Evolutionary conservation across 2,797 vertebrate genomes (phyloP).

Genomic region (Cynodonichthys magdalenae): DNA sequence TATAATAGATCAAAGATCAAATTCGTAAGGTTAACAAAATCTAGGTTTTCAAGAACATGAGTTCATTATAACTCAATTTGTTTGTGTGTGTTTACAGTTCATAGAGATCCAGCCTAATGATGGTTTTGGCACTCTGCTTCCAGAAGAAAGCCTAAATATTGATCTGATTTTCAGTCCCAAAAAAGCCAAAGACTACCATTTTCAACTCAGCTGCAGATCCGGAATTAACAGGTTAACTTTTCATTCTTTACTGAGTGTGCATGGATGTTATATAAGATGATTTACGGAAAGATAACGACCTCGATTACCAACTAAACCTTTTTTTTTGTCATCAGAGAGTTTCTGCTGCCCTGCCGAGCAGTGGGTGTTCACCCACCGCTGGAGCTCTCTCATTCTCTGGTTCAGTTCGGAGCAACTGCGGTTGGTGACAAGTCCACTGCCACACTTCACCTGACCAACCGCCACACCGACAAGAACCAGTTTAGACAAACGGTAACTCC

Average conservation of each 20-base stretch:
- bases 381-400: conserved; percentile 87
- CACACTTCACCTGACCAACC: conserved; percentile 79
- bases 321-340: conserved; percentile 78
- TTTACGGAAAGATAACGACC: background rate
- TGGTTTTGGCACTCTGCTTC: conserved; percentile 89
- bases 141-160: conserved; percentile 85
- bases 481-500: conserved; percentile 64
- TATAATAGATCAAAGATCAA: background rate
- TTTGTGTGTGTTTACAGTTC: conserved; percentile 73
- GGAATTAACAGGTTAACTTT: conserved; percentile 86
- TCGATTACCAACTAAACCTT: background rate
- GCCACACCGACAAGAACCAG: conserved; percentile 60
- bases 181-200: conserved; percentile 84
- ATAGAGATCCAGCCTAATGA: conserved; percentile 90
- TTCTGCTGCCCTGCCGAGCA: conserved; percentile 85
- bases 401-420: conserved; percentile 88
- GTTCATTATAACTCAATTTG: too few relatives aligned
- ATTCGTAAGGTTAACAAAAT: background rate
- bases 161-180: conserved; percentile 87
- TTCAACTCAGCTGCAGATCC: conserved; percentile 87
- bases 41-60: too few relatives aligned
- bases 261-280: background rate
- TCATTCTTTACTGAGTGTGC: background rate
- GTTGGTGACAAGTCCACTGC: conserved; percentile 81
- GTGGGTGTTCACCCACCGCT: conserved; percentile 86